phyloP scores from a whole-genome alignment of 2,113 vertebrate genomes.

The Acinonyx jubatus region DNA sequence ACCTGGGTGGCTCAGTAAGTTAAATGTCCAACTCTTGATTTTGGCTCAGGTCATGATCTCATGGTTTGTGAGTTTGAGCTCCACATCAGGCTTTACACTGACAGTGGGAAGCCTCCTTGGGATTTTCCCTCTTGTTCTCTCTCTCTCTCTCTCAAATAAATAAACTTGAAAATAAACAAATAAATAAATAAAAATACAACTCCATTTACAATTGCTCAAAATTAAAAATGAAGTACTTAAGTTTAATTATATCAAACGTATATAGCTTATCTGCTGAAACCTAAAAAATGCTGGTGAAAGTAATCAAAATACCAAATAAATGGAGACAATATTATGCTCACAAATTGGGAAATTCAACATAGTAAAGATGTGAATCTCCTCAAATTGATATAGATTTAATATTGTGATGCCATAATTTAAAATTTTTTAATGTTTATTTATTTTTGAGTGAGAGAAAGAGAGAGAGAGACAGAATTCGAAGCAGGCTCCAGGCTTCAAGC shows the following conservation, averaged over 20 bases:
- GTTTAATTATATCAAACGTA: background rate
- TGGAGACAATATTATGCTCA: background rate
- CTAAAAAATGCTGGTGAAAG: background rate
- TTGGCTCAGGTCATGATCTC: too few relatives aligned
- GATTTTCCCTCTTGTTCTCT: too few relatives aligned
- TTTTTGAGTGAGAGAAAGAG: too few relatives aligned
- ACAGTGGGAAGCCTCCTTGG: too few relatives aligned
- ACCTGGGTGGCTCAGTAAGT: too few relatives aligned
- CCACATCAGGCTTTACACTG: too few relatives aligned
- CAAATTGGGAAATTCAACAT: background rate
- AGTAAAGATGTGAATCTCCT: background rate
- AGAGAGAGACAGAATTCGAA: too few relatives aligned
- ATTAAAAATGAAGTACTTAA: background rate
- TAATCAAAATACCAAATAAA: background rate
- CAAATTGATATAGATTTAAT: background rate
- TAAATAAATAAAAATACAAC: background rate
- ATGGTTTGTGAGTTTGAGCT: too few relatives aligned
- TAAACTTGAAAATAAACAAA: too few relatives aligned
- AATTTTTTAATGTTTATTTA: background rate
- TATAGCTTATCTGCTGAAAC: background rate
- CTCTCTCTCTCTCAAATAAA: too few relatives aligned
- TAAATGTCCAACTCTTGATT: too few relatives aligned
- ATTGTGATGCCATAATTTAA: background rate
- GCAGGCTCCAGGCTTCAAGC: too few relatives aligned
- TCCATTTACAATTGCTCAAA: conserved; percentile 32